These are phyloP conservation scores for Elephantulus edwardii DNA, from an alignment of 2,113 vertebrate genomes.

Conservation along the genomic window DNA sequence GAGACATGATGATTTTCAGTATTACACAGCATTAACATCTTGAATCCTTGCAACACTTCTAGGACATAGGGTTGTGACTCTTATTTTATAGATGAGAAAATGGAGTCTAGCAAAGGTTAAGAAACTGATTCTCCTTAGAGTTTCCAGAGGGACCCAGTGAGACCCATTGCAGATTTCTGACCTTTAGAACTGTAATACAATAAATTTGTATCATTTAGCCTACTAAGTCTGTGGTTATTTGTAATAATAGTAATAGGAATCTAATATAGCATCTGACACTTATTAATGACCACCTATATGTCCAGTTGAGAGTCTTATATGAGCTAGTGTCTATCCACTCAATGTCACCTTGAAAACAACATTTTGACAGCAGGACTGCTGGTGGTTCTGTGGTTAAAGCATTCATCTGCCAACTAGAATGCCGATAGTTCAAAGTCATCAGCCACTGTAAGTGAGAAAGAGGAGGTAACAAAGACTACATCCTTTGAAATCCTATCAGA, in stretches of 20 bases:
- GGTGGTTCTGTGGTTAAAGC: too few species aligned
- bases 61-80: too few species aligned
- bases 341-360: too few species aligned
- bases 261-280: not conserved
- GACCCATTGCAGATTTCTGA: not conserved
- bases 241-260: not conserved
- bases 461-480: too few species aligned
- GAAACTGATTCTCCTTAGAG: not conserved
- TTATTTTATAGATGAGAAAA: too few species aligned
- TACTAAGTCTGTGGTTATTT: not conserved
- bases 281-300: not conserved
- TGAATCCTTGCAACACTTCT: not conserved
- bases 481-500: too few species aligned
- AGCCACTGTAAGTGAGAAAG: too few species aligned
- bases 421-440: too few species aligned
- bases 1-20: accelerated
- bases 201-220: not conserved
- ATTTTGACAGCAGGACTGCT: too few species aligned
- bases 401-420: too few species aligned
- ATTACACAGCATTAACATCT: not conserved
- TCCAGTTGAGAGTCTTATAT: too few species aligned
- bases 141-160: not conserved
- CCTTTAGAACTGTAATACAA: not conserved
- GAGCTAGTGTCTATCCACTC: too few species aligned
- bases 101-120: not conserved